Evolutionary conservation across 2,113 vertebrate genomes (phyloP).

Genomic region (Anarrhichthys ocellatus): DNA sequence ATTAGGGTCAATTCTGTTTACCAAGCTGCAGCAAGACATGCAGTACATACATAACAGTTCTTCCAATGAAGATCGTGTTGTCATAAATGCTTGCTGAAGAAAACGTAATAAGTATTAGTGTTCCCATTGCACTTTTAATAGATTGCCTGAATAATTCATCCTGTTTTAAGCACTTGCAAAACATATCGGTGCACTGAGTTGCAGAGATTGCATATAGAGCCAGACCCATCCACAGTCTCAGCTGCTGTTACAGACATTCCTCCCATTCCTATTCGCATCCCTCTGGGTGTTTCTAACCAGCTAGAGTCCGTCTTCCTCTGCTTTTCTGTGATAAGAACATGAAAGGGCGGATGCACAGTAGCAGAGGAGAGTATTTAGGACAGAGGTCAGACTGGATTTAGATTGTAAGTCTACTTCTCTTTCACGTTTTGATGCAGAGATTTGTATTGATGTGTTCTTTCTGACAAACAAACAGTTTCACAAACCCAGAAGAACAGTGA

Average conservation of each 20-base stretch:
- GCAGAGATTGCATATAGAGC: conserved; percentile 5
- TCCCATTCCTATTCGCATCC: conserved; percentile 73
- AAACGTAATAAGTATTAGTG: background rate
- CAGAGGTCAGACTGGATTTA: conserved; percentile 63
- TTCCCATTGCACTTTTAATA: background rate
- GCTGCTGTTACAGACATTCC: conserved; percentile 73
- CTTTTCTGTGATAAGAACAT: conserved; percentile 70
- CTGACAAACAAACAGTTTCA: background rate
- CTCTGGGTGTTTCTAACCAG: conserved; percentile 56
- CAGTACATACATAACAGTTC: background rate
- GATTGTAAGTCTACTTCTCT: conserved; percentile 7
- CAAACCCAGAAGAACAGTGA: conserved; percentile 24
- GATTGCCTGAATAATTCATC: background rate
- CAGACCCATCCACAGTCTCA: conserved; percentile 29
- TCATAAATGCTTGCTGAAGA: conserved; percentile 6
- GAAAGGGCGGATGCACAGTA: conserved; percentile 59
- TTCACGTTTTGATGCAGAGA: conserved; percentile 14
- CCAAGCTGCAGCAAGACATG: background rate
- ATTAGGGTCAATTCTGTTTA: background rate
- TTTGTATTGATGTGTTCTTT: conserved; percentile 21
- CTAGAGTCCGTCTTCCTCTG: conserved; percentile 52
- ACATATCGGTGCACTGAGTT: background rate
- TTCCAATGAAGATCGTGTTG: background rate
- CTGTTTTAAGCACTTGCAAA: background rate
- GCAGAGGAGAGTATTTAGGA: conserved; percentile 60